A percentile compares a stretch with the other conserved stretches of the same genome.
phyloP scores from a whole-genome alignment of 2,797 vertebrate species.

The Jordanella pulchra region DNA sequence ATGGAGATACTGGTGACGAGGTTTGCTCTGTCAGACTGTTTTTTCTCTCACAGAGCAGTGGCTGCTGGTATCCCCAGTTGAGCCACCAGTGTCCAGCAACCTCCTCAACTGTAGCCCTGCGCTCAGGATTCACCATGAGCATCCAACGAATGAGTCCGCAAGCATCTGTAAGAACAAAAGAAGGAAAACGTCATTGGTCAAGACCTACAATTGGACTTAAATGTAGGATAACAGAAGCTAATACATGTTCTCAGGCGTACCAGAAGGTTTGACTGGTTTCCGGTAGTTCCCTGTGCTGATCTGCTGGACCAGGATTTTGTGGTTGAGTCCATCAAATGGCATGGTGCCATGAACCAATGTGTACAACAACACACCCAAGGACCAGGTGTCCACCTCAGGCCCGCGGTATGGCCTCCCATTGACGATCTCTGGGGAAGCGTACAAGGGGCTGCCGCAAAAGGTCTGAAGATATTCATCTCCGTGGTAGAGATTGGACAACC shows the following conservation, averaged over 20 bases:
- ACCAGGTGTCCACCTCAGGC: slow-evolving; percentile 99
- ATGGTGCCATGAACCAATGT: slow-evolving; percentile 93
- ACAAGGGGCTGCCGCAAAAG: slow-evolving; percentile 94
- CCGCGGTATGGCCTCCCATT: slow-evolving; percentile 93
- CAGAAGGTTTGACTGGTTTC: slow-evolving; percentile 88
- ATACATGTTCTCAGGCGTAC: slow-evolving; percentile 67
- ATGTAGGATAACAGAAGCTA: background rate
- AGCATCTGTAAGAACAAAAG: slow-evolving; percentile 82
- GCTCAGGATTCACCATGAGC: slow-evolving; percentile 95
- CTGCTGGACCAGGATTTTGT: slow-evolving; percentile 90
- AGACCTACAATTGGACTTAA: background rate
- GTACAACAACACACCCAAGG: slow-evolving; percentile 93
- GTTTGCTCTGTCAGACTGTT: slow-evolving; percentile 41
- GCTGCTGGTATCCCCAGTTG: slow-evolving; percentile 91
- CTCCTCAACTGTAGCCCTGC: slow-evolving; percentile 91
- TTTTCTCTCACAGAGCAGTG: slow-evolving; percentile 80
- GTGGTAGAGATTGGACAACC: slow-evolving; percentile 92
- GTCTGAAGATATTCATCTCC: slow-evolving; percentile 90
- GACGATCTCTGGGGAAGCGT: slow-evolving; percentile 95
- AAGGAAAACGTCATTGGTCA: background rate
- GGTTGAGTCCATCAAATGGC: slow-evolving; percentile 93
- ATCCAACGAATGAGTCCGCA: slow-evolving; percentile 98
- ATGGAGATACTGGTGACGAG: slow-evolving; percentile 7
- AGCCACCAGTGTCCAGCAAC: slow-evolving; percentile 98
- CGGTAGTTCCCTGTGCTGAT: slow-evolving; percentile 91